These are phyloP conservation scores for Synergus itoensis DNA, from an alignment of 2,888 invertebrate genomes.

Conservation along the genomic window DNA sequence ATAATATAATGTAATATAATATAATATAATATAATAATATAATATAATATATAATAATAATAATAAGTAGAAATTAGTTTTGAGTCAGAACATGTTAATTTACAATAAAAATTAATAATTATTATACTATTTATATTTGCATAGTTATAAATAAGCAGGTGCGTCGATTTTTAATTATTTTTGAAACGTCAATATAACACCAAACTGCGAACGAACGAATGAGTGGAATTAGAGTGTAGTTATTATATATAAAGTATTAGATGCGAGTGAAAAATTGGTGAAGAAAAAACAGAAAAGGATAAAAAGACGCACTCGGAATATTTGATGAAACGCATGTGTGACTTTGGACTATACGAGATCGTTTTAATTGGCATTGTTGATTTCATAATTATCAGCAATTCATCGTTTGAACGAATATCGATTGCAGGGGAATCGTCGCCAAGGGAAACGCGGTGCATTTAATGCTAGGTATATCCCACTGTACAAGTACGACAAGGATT, in stretches of 20 bases:
- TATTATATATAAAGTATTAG: not conserved
- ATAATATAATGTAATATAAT: too few species aligned
- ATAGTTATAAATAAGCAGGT: too few species aligned
- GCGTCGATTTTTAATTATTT: too few species aligned
- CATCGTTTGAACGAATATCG: not conserved
- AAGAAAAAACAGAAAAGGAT: not conserved
- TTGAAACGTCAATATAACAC: too few species aligned
- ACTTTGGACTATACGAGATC: not conserved
- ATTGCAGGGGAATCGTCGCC: not conserved
- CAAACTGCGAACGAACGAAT: too few species aligned
- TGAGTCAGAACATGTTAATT: too few species aligned
- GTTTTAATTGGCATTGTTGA: not conserved
- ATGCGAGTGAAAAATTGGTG: not conserved
- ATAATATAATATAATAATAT: too few species aligned
- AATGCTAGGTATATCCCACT: not conserved
- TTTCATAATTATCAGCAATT: not conserved
- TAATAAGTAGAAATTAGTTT: too few species aligned
- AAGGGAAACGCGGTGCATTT: not conserved
- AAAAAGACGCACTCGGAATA: not conserved
- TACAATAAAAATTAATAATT: too few species aligned
- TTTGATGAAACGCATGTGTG: not conserved
- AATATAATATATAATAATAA: too few species aligned
- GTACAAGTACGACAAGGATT: conserved; percentile 7
- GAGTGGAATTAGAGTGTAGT: too few species aligned
- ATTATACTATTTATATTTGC: too few species aligned